Evolutionary conservation across 1,140 invertebrate genomes (phyloP).

Genomic region (Panulirus ornatus): DNA sequence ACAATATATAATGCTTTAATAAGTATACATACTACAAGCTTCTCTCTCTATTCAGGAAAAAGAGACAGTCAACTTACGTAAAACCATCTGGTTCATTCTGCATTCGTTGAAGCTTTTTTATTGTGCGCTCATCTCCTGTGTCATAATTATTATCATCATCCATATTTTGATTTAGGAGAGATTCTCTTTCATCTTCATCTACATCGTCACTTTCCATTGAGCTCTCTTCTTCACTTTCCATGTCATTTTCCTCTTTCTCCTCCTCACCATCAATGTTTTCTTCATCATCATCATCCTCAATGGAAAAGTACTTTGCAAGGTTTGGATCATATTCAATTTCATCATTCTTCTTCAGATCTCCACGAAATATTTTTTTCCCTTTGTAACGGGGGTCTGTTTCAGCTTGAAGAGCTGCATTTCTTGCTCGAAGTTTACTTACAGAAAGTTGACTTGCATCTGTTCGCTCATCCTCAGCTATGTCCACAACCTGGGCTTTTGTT

Average conservation of each 20-base stretch:
- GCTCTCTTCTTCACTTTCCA: slow-evolving; percentile 9
- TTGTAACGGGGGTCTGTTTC: slow-evolving; percentile 51
- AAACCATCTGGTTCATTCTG: slow-evolving; percentile 33
- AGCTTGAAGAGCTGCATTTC: slow-evolving; percentile 29
- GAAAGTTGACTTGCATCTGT: neutral
- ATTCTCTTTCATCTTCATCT: neutral
- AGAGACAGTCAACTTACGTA: slow-evolving; percentile 54
- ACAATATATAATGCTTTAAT: too few relatives aligned
- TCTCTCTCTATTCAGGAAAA: too few relatives aligned
- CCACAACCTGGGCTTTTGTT: slow-evolving; percentile 45
- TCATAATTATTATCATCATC: slow-evolving; percentile 25
- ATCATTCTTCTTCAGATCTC: slow-evolving; percentile 38
- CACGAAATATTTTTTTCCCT: slow-evolving; percentile 47
- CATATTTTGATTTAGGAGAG: neutral
- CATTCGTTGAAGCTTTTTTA: neutral
- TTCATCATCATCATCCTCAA: slow-evolving; percentile 28
- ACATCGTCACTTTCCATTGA: neutral
- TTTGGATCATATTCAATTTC: slow-evolving; percentile 43
- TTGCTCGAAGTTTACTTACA: slow-evolving; percentile 41
- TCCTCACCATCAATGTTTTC: slow-evolving; percentile 10
- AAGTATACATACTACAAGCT: too few relatives aligned
- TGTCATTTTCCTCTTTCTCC: slow-evolving; percentile 7
- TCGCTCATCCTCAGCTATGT: slow-evolving; percentile 39
- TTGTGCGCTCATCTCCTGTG: slow-evolving; percentile 8
- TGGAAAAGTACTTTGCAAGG: slow-evolving; percentile 32